A percentile compares a stretch with the other conserved stretches of the same genome.
These are phyloP conservation scores for Tragelaphus scriptus DNA, from an alignment of 2,113 vertebrate genomes.

Conservation along the genomic window DNA sequence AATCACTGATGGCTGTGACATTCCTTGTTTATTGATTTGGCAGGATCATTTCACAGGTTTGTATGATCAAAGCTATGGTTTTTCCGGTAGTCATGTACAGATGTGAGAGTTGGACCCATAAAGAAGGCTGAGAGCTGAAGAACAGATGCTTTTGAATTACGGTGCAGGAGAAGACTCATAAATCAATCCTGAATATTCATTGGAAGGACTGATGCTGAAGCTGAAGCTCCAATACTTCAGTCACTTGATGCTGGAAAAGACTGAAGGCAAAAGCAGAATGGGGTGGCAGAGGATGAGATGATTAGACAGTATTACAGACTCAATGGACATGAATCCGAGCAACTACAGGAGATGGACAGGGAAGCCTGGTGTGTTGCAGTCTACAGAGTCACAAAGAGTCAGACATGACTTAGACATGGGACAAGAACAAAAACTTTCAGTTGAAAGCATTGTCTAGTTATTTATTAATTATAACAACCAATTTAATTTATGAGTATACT, in stretches of 20 bases:
- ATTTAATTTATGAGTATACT: background rate
- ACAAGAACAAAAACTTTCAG: background rate
- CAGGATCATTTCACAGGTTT: background rate
- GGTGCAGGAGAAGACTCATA: background rate
- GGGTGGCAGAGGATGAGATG: background rate
- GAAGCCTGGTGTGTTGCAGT: background rate
- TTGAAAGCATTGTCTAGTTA: background rate
- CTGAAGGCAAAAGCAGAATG: background rate
- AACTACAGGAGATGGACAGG: background rate
- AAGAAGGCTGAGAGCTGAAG: background rate
- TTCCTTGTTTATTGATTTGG: background rate
- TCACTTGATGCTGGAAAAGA: background rate
- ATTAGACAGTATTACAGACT: background rate
- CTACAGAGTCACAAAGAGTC: background rate
- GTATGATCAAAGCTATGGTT: background rate
- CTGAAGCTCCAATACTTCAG: background rate
- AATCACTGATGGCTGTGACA: background rate
- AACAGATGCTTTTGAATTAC: background rate
- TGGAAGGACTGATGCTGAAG: background rate
- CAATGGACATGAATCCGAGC: background rate
- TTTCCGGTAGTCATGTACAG: background rate
- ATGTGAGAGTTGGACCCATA: background rate
- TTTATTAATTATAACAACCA: background rate
- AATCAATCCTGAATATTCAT: background rate
- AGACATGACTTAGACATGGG: background rate